Evolutionary conservation across 2,888 invertebrate genomes (phyloP).

Genomic region (Calameuta filiformis): DNA sequence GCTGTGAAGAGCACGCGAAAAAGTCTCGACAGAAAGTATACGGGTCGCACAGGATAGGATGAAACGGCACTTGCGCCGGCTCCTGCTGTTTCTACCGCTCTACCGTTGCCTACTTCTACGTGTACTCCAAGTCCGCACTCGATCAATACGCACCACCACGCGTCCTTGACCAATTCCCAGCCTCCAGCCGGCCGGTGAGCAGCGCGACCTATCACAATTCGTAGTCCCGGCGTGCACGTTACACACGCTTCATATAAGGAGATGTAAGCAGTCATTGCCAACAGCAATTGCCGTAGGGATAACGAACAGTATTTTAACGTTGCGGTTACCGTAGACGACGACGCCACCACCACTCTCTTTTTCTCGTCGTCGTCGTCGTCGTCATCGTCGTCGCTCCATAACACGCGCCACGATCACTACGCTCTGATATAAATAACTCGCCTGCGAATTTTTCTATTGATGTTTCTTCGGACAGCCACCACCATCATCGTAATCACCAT

Average conservation of each 20-base stretch:
- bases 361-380: background rate
- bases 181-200: slow-evolving; percentile 39
- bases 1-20: background rate
- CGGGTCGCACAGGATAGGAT: slow-evolving; percentile 9
- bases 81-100: slow-evolving; percentile 21
- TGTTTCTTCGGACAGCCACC: background rate
- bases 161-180: slow-evolving; percentile 62
- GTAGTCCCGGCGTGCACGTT: slow-evolving; percentile 23
- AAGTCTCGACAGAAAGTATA: background rate
- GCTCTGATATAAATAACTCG: background rate
- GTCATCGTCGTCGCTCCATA: background rate
- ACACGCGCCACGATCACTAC: background rate
- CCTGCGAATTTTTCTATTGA: background rate
- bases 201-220: slow-evolving; percentile 40
- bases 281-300: slow-evolving; percentile 8
- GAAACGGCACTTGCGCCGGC: slow-evolving; percentile 28
- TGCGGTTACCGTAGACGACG: background rate
- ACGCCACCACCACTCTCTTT: background rate
- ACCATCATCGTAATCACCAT: background rate
- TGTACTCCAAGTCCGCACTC: slow-evolving; percentile 39
- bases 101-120: slow-evolving; percentile 29
- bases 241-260: slow-evolving; percentile 16
- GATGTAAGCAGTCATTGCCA: slow-evolving; percentile 16
- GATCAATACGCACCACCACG: slow-evolving; percentile 57
- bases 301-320: background rate